phyloP scores from a whole-genome alignment of 2,797 vertebrate genomes.

The Fistularia tabacaria region DNA sequence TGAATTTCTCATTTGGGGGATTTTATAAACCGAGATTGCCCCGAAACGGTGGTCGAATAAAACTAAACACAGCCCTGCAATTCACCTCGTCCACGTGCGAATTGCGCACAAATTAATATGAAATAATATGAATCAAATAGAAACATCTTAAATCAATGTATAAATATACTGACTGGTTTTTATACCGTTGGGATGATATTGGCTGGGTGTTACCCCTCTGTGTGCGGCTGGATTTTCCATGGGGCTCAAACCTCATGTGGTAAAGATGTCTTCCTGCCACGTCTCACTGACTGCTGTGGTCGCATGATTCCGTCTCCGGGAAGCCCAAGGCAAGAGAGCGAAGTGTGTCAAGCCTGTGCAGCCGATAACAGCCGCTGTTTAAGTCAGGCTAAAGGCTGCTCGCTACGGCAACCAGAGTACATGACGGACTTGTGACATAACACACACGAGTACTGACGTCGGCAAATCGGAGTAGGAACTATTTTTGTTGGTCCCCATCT shows the following conservation, averaged over 20 bases:
- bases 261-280: conserved; percentile 60
- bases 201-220: too few species aligned
- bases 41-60: too few species aligned
- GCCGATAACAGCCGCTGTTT: conserved; percentile 74
- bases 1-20: too few species aligned
- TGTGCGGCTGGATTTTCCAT: conserved; percentile 9
- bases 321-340: conserved; percentile 55
- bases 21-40: too few species aligned
- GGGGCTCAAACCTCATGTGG: conserved; percentile 40
- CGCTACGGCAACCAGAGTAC: conserved; percentile 50
- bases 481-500: background rate
- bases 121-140: too few species aligned
- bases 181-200: too few species aligned
- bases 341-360: conserved; percentile 71
- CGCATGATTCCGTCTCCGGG: conserved; percentile 53
- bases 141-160: too few species aligned
- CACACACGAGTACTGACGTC: conserved; percentile 48
- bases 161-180: too few species aligned
- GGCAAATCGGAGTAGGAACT: conserved; percentile 32
- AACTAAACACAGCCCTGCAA: too few species aligned
- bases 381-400: conserved; percentile 70
- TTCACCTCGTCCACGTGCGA: too few species aligned
- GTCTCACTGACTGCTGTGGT: conserved; percentile 53
- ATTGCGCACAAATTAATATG: too few species aligned
- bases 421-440: conserved; percentile 56